phyloP scores from a whole-genome alignment of 2,888 invertebrate species.

The Tuta absoluta region DNA sequence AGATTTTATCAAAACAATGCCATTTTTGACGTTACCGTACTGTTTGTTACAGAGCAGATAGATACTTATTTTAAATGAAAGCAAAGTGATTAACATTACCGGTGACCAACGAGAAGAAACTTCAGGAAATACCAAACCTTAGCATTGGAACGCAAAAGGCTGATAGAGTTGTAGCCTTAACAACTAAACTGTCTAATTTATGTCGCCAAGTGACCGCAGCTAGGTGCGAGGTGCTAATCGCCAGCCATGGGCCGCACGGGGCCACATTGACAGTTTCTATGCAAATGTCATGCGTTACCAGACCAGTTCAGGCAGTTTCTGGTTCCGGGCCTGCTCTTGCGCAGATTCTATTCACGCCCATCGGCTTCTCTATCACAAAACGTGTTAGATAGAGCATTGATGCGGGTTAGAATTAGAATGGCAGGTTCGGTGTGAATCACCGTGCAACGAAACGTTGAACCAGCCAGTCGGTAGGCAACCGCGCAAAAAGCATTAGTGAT shows the following conservation, averaged over 20 bases:
- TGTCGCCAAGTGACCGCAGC: slow-evolving; percentile 31
- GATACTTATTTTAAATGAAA: background rate
- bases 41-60: background rate
- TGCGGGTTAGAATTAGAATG: slow-evolving; percentile 23
- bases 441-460: slow-evolving; percentile 33
- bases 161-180: background rate
- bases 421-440: slow-evolving; percentile 46
- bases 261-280: slow-evolving; percentile 79
- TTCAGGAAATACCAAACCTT: slow-evolving; percentile 6
- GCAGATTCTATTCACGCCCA: slow-evolving; percentile 66
- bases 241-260: slow-evolving; percentile 57
- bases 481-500: slow-evolving; percentile 65
- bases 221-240: slow-evolving; percentile 76
- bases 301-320: slow-evolving; percentile 78
- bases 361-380: slow-evolving; percentile 42
- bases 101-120: background rate
- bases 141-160: slow-evolving; percentile 12
- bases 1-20: background rate
- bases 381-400: slow-evolving; percentile 51
- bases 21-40: no score
- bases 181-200: slow-evolving; percentile 15
- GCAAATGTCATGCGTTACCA: slow-evolving; percentile 77
- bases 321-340: slow-evolving; percentile 74
- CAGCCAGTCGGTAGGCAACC: slow-evolving; percentile 35
- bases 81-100: background rate